Evolutionary conservation across 2,797 vertebrate species (phyloP).

Genomic region (Columba guinea): DNA sequence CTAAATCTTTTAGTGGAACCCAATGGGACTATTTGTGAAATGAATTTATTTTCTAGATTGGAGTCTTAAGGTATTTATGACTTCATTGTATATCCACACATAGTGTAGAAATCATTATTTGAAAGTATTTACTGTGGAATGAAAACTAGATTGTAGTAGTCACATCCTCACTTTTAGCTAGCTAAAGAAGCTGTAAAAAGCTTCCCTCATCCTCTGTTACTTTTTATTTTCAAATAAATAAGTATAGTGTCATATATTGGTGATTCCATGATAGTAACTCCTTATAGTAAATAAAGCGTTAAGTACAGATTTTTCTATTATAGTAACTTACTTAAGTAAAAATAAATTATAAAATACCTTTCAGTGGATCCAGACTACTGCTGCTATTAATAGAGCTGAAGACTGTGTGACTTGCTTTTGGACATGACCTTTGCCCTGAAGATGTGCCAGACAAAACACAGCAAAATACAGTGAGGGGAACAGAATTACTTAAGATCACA

Average conservation of each 20-base stretch:
- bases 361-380: background rate
- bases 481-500: background rate
- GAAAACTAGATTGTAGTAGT: background rate
- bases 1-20: background rate
- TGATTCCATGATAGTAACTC: background rate
- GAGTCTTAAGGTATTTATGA: background rate
- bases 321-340: background rate
- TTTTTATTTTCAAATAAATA: background rate
- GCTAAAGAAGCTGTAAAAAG: background rate
- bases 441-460: background rate
- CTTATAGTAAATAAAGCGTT: background rate
- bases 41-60: background rate
- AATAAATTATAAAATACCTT: background rate
- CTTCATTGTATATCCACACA: background rate
- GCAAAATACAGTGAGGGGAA: background rate
- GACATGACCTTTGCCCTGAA: background rate
- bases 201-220: rapidly evolving
- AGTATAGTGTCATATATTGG: background rate
- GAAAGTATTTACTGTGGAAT: background rate
- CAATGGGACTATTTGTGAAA: background rate
- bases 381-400: background rate
- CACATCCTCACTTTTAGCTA: background rate
- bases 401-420: background rate
- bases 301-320: background rate
- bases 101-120: background rate